These are phyloP conservation scores for Cepaea nemoralis DNA, from an alignment of 1,140 invertebrate genomes.

Conservation along the genomic window DNA sequence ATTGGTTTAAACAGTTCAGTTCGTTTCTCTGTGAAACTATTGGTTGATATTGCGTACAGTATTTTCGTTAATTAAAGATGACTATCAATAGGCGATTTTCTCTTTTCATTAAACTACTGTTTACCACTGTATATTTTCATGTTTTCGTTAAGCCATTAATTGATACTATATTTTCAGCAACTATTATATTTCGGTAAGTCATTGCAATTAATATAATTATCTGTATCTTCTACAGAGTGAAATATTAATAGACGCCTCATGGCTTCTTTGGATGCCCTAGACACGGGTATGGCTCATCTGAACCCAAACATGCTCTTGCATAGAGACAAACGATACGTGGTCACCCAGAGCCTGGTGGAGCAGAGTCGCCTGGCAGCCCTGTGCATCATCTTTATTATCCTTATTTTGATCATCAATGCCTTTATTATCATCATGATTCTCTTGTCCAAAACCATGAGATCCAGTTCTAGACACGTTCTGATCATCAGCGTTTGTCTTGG, in stretches of 20 bases:
- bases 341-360: slow-evolving; percentile 39
- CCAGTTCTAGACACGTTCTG: slow-evolving; percentile 44
- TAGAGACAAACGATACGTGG: slow-evolving; percentile 37
- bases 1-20: too few relatives aligned
- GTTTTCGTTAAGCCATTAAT: too few relatives aligned
- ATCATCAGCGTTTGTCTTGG: slow-evolving; percentile 43
- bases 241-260: not conserved
- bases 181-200: too few relatives aligned
- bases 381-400: slow-evolving; percentile 44
- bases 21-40: too few relatives aligned
- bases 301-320: not conserved
- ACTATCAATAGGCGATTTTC: too few relatives aligned
- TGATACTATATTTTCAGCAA: too few relatives aligned
- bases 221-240: slow-evolving; percentile 10
- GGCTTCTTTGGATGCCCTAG: too few relatives aligned
- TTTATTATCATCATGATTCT: slow-evolving; percentile 44
- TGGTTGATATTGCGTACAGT: too few relatives aligned
- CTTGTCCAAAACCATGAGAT: slow-evolving; percentile 39
- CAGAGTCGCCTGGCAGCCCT: slow-evolving; percentile 37
- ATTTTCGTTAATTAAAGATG: too few relatives aligned
- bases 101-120: too few relatives aligned
- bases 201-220: too few relatives aligned
- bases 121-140: too few relatives aligned
- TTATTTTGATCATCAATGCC: slow-evolving; percentile 40
- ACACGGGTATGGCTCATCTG: not conserved